Evolutionary conservation across 2,888 invertebrate species (phyloP), one percentile per base, ranked within the genome.

Genomic region (Napeogenes inachia): DNA sequence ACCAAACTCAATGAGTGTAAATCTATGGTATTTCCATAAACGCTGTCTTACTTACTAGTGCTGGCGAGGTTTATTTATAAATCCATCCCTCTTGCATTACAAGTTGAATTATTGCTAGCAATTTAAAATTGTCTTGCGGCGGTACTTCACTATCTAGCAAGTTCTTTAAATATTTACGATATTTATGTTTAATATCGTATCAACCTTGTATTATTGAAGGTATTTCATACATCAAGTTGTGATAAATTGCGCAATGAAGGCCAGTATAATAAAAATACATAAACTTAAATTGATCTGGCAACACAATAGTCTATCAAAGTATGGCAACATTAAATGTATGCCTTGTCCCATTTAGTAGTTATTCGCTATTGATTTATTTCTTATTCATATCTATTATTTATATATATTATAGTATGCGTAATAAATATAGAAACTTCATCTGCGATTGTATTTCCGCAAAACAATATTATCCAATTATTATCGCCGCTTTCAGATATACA

Each of bases 81-180:
- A 74, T 71, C 67, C 70, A 76, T 75, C 75, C 73, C 72, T 70
- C 70, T 74, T 73, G 73, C 71, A 76, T 74, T 75, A 74, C 73
- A 62, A 57, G 67, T 70, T 76, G 75, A 79, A 74, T 77, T 79
- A 79, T 79, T 70, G 70, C 72, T 64, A 61, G 75, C 76, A 74
- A 78, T 78, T 77, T 75, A 74, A 75, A 74, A 73, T 73, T 77
- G 77, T 76, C 79, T 78, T 73, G 75, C 73, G 76, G 75, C 76
- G 67, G 66, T 69, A 67, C 69, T 70, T 21, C 67, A 62, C 54
- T 63, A 66, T 66, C 65, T 60, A 66, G 65, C 63, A 64, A 62
- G 66, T 69, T 69, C 71, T 67, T 55, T 63, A 64, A 66, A 61
- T 69, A 67, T 66, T 65, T 66, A 58, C 60, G 54, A 61, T 61